Conservation (phyloP, 2,888 invertebrate genomes). For the Trichopria drosophilae region DNA sequence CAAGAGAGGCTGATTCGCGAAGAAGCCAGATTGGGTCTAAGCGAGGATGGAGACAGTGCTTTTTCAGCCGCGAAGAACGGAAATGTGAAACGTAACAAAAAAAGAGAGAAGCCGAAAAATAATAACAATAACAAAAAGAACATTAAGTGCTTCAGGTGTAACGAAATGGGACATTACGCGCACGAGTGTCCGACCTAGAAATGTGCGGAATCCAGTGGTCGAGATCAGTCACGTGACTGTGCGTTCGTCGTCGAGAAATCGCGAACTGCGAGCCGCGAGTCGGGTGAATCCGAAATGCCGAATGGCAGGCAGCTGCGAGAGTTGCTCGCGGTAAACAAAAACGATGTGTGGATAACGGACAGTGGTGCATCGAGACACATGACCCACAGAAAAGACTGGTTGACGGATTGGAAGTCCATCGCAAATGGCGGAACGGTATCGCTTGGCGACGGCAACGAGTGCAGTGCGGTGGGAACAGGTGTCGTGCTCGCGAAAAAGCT, state of each 20-base stretch:
- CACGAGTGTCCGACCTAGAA: slow-evolving; percentile 26
- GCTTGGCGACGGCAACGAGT: slow-evolving; percentile 32
- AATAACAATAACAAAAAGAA: too few relatives aligned
- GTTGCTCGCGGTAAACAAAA: slow-evolving; percentile 23
- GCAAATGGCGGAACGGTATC: slow-evolving; percentile 13
- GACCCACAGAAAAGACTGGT: slow-evolving; percentile 31
- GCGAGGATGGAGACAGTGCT: slow-evolving; percentile 19
- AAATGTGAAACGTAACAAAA: too few relatives aligned
- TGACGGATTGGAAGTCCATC: slow-evolving; percentile 24
- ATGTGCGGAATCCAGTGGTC: slow-evolving; percentile 21
- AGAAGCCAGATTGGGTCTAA: slow-evolving; percentile 21
- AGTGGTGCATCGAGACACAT: slow-evolving; percentile 31
- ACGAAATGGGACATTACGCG: slow-evolving; percentile 29
- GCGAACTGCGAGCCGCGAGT: slow-evolving; percentile 5
- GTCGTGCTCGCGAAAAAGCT: slow-evolving; percentile 28
- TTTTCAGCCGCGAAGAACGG: too few relatives aligned
- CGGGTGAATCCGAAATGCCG: too few relatives aligned
- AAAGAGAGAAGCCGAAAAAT: too few relatives aligned
- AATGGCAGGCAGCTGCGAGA: too few relatives aligned
- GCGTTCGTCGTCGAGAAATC: slow-evolving; percentile 22
- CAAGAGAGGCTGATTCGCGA: slow-evolving; percentile 30
- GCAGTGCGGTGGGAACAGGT: slow-evolving; percentile 30
- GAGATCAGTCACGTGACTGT: slow-evolving; percentile 8
- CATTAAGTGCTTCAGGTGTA: slow-evolving; percentile 25
- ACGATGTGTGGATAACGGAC: slow-evolving; percentile 31